Conservation (phyloP, 2,797 vertebrate genomes). For the Cyclura pinguis region DNA sequence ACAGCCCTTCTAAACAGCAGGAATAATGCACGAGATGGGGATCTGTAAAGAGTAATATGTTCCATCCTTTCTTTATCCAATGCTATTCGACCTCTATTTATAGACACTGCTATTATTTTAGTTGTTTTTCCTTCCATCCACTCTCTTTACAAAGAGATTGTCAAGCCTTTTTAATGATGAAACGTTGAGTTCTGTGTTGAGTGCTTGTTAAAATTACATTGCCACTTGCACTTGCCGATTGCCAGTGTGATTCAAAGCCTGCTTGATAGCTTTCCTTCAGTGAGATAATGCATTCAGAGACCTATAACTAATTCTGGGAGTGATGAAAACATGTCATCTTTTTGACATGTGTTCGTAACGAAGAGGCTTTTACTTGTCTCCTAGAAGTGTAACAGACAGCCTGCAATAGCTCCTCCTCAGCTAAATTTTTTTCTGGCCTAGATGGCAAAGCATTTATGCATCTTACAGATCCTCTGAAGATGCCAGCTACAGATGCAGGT, state of each 20-base stretch:
- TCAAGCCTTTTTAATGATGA: conserved; percentile 50
- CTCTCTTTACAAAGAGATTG: neutral
- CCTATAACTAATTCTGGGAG: conserved; percentile 72
- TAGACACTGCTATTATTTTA: neutral
- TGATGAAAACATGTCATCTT: conserved; percentile 79
- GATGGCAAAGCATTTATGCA: conserved; percentile 61
- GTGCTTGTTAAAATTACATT: conserved; percentile 65
- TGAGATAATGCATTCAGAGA: conserved; percentile 73
- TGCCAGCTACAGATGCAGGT: too few relatives aligned
- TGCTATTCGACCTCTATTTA: conserved; percentile 10
- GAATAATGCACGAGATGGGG: neutral
- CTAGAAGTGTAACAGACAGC: conserved; percentile 76
- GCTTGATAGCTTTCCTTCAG: conserved; percentile 69
- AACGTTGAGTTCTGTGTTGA: conserved; percentile 57
- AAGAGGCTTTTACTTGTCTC: conserved; percentile 75
- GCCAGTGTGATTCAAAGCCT: conserved; percentile 67
- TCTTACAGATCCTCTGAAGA: conserved; percentile 14
- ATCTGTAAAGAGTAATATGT: conserved; percentile 10
- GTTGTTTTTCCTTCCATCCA: neutral
- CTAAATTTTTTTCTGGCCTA: conserved; percentile 67
- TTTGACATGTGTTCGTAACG: conserved; percentile 77
- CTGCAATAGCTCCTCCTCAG: conserved; percentile 66
- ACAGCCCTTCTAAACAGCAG: neutral
- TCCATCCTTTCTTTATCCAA: neutral
- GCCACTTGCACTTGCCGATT: conserved; percentile 69